Evolutionary conservation across 2,888 invertebrate species (phyloP), one percentile per base, ranked within the genome.

Genomic region (Melolontha melolontha): DNA sequence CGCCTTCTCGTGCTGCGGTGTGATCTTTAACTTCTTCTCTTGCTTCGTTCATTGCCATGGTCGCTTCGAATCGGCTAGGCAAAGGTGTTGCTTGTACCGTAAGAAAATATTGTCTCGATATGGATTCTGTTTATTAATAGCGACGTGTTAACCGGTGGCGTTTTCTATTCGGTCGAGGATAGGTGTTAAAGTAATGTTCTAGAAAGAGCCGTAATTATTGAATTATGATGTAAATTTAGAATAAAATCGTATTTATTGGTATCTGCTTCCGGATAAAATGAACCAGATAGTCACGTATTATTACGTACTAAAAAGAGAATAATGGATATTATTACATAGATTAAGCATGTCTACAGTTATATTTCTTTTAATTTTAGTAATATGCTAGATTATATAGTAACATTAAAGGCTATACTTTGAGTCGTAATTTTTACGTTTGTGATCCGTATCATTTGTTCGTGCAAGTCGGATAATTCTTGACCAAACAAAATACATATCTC

Each of bases 81-180:
- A 10, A 27, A 57, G 57, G 57, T 57, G 57, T 57, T 57, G 57
- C 42, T 12, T n/a, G 29, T 51, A 12, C 51, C 29, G 51, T n/a
- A 51, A 29, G 51, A 51, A 27, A 34, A 5, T 34, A 34, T 54
- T 16, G 40, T 2, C 27, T 17, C 22, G 42, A 27, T 57, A 41
- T 22, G 41, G 42, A 57, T 42, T 42, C 57, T 27, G 42, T 57
- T 57, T 57, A 57, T 57, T 41, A 57, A 57, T 57, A 27, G 42
- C 42, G 42, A 57, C 57, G 22, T 29, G 22, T 5, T 57, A 42
- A 57, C 57, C 42, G 57, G 57, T 57, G 57, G 57, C 57, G 57
- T 57, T 57, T 57, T 42, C 57, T 41, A 42, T 42, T 6, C 34
- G 34, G 34, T 27, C 7, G 17, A 7, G 12, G 22, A 57, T 57